Percentiles rank a stretch among this genome's conserved stretches.
phyloP scores from a whole-genome alignment of 2,113 vertebrate species.

The Turdus rufiventris region DNA sequence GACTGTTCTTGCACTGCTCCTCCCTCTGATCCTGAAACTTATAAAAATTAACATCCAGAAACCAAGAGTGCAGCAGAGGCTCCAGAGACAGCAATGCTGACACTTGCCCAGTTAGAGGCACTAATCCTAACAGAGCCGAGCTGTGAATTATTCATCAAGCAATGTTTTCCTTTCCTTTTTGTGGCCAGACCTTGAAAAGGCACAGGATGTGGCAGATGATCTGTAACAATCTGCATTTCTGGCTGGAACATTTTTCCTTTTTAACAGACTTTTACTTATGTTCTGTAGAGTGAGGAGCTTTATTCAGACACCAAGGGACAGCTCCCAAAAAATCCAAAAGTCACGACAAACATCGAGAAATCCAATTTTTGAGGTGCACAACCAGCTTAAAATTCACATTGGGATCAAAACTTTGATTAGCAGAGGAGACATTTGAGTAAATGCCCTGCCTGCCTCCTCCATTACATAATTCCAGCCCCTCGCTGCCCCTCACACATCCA shows the following conservation, averaged over 20 bases:
- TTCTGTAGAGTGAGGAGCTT: background rate
- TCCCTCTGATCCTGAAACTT: background rate
- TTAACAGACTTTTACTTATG: background rate
- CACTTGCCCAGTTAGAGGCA: background rate
- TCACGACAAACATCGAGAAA: background rate
- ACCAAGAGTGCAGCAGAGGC: background rate
- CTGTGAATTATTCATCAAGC: conserved; percentile 36
- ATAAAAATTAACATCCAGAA: background rate
- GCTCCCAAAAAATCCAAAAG: background rate
- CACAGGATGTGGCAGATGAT: background rate
- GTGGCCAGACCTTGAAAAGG: background rate
- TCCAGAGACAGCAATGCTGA: background rate
- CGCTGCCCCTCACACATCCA: background rate
- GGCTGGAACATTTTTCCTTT: background rate
- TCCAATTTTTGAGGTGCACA: background rate
- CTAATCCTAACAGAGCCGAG: background rate
- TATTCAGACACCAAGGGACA: background rate
- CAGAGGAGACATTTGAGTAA: rapidly evolving
- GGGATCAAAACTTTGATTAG: background rate
- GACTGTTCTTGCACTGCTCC: background rate
- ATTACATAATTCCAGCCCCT: background rate
- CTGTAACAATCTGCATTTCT: background rate
- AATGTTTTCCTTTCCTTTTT: background rate
- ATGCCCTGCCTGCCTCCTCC: background rate
- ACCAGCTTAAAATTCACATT: background rate